phyloP scores from a whole-genome alignment of 1,140 invertebrate genomes.

The Latrodectus geometricus region DNA sequence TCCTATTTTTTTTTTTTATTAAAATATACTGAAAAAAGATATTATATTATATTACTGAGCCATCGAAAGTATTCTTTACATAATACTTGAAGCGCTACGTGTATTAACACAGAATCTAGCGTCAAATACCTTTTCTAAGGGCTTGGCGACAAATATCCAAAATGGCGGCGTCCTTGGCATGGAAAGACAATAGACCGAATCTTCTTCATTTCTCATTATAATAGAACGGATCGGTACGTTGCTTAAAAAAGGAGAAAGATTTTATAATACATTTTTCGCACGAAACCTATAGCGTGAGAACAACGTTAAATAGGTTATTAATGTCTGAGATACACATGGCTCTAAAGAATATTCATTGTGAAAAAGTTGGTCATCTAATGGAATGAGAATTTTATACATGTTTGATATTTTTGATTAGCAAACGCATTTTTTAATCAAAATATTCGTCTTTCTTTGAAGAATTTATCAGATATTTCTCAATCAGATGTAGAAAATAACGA shows the following conservation, averaged over 20 bases:
- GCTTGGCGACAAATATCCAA: conserved; percentile 5
- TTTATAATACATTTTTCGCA: conserved; percentile 19
- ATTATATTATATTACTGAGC: no score
- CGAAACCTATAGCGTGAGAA: conserved; percentile 1
- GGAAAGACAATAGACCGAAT: conserved; percentile 1
- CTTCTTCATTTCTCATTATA: background rate
- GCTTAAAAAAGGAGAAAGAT: background rate
- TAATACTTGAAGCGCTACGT: background rate
- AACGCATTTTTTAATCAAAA: no score
- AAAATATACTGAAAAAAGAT: no score
- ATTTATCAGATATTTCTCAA: no score
- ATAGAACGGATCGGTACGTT: background rate
- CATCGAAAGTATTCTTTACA: background rate
- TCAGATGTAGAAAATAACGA: no score
- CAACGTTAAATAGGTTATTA: conserved; percentile 4
- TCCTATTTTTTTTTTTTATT: no score
- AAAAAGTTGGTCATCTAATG: background rate
- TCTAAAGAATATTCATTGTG: background rate
- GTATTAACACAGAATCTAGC: background rate
- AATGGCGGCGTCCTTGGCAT: conserved; percentile 10
- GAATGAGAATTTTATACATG: background rate
- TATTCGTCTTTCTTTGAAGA: no score
- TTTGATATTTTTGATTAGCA: background rate
- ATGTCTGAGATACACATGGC: background rate
- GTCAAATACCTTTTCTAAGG: background rate